phyloP scores from a whole-genome alignment of 2,797 vertebrate species.

The Notolepis coatsorum region DNA sequence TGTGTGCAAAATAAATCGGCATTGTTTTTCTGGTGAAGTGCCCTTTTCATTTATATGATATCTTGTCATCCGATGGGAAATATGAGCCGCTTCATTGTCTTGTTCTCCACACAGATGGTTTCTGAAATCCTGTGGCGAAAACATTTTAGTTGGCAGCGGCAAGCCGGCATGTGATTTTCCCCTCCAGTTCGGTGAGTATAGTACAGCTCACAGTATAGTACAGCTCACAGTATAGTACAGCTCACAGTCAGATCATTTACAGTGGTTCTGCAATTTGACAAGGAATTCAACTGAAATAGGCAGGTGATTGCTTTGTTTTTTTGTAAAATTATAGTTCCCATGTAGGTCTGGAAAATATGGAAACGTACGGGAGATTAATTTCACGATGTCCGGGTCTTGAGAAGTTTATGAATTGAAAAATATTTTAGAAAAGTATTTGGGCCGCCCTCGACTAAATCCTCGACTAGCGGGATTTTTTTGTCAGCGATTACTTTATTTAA shows the following conservation, averaged over 20 bases:
- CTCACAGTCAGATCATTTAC: not conserved
- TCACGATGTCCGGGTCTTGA: too few species aligned
- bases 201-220: too few species aligned
- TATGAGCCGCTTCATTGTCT: not conserved
- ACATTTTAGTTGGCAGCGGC: slow-evolving; percentile 70
- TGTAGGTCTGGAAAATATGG: too few species aligned
- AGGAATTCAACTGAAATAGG: not conserved
- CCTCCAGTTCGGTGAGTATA: slow-evolving; percentile 74
- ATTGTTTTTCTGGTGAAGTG: not conserved
- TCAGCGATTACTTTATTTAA: too few species aligned
- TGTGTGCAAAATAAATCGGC: too few species aligned
- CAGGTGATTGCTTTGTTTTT: too few species aligned
- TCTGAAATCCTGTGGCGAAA: slow-evolving; percentile 76
- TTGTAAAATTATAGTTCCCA: not conserved
- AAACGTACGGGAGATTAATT: too few species aligned
- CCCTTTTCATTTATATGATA: not conserved
- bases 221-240: too few species aligned
- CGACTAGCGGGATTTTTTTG: too few species aligned
- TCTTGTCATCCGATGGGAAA: not conserved
- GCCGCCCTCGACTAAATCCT: too few species aligned
- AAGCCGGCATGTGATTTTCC: slow-evolving; percentile 69
- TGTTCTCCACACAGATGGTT: slow-evolving; percentile 72
- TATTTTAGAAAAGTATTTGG: too few species aligned
- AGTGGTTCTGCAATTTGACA: not conserved
- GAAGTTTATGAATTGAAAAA: too few species aligned